Conservation (phyloP, 2,797 vertebrate species). For the Bovichtus diacanthus region DNA sequence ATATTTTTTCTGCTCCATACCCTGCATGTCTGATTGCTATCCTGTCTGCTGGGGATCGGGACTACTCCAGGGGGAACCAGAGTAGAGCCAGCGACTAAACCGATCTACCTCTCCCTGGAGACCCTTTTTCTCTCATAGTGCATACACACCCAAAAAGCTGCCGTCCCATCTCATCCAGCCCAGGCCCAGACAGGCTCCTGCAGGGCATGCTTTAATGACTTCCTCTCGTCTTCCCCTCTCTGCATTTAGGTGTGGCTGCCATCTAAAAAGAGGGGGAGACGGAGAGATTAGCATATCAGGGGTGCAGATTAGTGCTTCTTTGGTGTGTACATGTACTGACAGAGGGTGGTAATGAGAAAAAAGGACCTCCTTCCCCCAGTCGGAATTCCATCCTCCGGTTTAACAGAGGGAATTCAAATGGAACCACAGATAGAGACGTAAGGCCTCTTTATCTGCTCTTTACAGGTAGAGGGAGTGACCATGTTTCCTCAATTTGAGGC, state of each 20-base stretch:
- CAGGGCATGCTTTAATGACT: constrained; percentile 85
- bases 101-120: constrained; percentile 54
- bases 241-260: constrained; percentile 74
- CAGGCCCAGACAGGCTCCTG: constrained; percentile 71
- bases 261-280: constrained; percentile 60
- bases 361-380: constrained; percentile 44
- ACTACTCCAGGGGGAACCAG: constrained; percentile 47
- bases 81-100: constrained; percentile 52
- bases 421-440: constrained; percentile 65
- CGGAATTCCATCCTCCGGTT: constrained; percentile 49
- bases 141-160: constrained; percentile 54
- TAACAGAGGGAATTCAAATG: constrained; percentile 71
- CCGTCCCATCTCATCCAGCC: constrained; percentile 61
- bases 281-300: constrained; percentile 84
- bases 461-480: constrained; percentile 66
- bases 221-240: constrained; percentile 68
- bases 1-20: constrained; percentile 59
- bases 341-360: constrained; percentile 82
- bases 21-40: constrained; percentile 75
- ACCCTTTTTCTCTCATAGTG: constrained; percentile 38
- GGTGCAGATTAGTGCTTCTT: constrained; percentile 79
- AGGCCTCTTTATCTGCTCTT: constrained; percentile 71
- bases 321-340: constrained; percentile 76
- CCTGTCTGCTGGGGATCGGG: constrained; percentile 66
- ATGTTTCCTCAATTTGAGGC: constrained; percentile 41